Conservation (phyloP, 2,888 invertebrate genomes). For the Lepas anatifera region DNA sequence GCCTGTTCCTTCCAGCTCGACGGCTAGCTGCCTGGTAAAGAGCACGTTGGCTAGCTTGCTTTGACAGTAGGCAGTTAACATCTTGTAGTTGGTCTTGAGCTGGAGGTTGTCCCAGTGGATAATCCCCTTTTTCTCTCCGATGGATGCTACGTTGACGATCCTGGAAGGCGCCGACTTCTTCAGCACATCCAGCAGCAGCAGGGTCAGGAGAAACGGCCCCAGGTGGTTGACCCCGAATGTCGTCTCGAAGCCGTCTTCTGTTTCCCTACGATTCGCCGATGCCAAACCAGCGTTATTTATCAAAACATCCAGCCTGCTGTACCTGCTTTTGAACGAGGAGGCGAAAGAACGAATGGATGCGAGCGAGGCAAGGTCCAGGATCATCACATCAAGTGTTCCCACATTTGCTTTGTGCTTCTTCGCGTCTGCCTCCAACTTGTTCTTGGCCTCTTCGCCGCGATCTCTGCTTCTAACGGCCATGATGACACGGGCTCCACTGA, state of each 20-base stretch:
- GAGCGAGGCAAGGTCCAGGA: background rate
- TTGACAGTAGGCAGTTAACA: constrained; percentile 28
- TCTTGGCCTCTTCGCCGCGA: background rate
- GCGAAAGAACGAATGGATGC: background rate
- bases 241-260: constrained; percentile 63
- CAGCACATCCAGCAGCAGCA: constrained; percentile 52
- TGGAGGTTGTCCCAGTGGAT: constrained; percentile 24
- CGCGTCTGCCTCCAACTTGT: background rate
- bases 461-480: background rate
- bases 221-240: constrained; percentile 70
- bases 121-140: constrained; percentile 47
- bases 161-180: constrained; percentile 47
- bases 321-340: background rate
- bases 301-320: background rate
- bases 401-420: no score
- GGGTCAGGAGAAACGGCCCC: constrained; percentile 66
- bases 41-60: constrained; percentile 33
- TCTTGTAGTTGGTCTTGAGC: constrained; percentile 13
- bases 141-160: constrained; percentile 60
- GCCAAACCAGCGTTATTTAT: constrained; percentile 52
- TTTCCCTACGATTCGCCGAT: constrained; percentile 43
- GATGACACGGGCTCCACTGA: background rate
- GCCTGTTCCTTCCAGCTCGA: constrained; percentile 29
- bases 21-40: constrained; percentile 31
- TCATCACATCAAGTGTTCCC: background rate